A percentile compares a stretch with the other conserved stretches of the same genome.
These are phyloP conservation scores for Iguana delicatissima DNA, from an alignment of 2,797 vertebrate species.

Conservation along the genomic window DNA sequence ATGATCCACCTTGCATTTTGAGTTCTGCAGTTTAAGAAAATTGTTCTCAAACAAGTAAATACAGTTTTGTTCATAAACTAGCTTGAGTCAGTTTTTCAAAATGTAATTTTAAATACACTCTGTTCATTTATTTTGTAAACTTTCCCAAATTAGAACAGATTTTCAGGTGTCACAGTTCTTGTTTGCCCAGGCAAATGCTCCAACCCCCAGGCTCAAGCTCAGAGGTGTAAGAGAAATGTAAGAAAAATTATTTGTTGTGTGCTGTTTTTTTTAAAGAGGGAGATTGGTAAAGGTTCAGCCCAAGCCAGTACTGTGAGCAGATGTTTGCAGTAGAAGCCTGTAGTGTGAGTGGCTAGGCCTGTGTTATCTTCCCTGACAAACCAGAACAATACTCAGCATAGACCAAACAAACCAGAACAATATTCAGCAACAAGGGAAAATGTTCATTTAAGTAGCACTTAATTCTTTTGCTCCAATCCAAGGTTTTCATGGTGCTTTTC, in stretches of 20 bases:
- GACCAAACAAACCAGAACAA: not conserved
- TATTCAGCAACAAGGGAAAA: not conserved
- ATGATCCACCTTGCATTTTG: not conserved
- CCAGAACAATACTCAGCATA: not conserved
- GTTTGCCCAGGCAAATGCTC: not conserved
- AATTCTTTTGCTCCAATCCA: not conserved
- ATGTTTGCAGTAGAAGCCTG: not conserved
- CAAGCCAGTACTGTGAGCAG: not conserved
- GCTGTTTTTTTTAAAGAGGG: not conserved
- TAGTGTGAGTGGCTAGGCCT: not conserved
- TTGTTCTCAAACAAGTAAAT: not conserved
- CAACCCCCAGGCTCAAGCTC: not conserved
- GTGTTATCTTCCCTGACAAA: not conserved
- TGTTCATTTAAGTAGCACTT: not conserved
- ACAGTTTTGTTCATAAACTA: not conserved
- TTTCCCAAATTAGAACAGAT: not conserved
- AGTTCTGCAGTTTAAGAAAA: not conserved
- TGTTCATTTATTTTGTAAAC: not conserved
- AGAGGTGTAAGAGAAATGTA: not conserved
- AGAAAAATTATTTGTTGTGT: not conserved
- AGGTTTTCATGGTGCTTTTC: not conserved
- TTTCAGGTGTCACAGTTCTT: not conserved
- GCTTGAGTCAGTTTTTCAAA: not conserved
- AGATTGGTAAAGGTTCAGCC: not conserved
- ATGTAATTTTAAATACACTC: not conserved